Evolutionary conservation across 2,113 vertebrate genomes (phyloP).

Genomic region (Odocoileus virginianus): DNA sequence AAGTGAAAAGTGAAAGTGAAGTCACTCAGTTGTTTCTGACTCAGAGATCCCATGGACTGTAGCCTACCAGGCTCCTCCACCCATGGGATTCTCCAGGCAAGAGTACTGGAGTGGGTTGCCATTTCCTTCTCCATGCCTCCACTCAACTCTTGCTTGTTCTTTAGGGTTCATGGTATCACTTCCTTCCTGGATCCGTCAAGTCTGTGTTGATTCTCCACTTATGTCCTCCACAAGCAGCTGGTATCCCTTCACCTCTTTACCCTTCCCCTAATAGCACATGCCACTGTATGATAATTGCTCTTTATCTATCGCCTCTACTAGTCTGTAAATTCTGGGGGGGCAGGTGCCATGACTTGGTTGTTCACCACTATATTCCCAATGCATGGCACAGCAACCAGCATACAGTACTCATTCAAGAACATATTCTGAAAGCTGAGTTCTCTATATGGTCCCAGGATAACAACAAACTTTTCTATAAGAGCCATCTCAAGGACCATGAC

Average conservation of each 20-base stretch:
- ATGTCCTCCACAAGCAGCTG: background rate
- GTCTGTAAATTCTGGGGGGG: background rate
- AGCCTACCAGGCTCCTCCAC: background rate
- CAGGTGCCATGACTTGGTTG: background rate
- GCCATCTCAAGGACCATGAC: background rate
- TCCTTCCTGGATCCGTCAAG: background rate
- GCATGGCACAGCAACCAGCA: background rate
- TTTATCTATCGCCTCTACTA: background rate
- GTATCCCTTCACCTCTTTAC: background rate
- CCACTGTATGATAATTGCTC: background rate
- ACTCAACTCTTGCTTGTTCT: background rate
- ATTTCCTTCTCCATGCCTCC: background rate
- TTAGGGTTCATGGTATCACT: background rate
- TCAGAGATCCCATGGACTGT: background rate
- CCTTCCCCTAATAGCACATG: background rate
- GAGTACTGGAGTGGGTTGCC: background rate
- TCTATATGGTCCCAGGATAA: background rate
- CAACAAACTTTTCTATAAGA: background rate
- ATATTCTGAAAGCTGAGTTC: background rate
- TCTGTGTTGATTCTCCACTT: background rate
- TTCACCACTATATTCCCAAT: background rate
- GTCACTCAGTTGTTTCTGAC: fast-evolving
- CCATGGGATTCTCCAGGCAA: background rate
- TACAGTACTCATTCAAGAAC: background rate
- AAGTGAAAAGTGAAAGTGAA: background rate